A percentile compares a stretch with the other conserved stretches of the same genome.
Evolutionary conservation across 2,113 vertebrate genomes (phyloP).

Genomic region (Suncus etruscus): DNA sequence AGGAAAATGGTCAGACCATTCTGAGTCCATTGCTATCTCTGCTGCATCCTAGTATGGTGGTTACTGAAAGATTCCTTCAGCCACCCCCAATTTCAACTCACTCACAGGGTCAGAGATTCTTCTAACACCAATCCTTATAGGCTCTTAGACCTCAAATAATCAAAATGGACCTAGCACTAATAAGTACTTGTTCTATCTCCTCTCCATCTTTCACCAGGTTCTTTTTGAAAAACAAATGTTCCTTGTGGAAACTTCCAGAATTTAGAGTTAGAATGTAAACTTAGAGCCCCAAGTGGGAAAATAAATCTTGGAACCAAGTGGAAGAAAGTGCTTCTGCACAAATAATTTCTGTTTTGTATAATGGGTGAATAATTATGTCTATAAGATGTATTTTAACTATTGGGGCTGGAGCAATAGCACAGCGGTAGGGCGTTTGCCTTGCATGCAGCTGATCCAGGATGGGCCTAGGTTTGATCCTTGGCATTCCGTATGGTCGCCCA

Average conservation of each 20-base stretch:
- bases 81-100: neutral
- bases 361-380: neutral
- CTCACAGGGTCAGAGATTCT: neutral
- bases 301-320: slow-evolving; percentile 45
- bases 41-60: neutral
- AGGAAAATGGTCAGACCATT: neutral
- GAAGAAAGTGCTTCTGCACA: slow-evolving; percentile 35
- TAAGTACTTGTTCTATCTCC: neutral
- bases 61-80: neutral
- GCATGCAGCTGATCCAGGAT: too few species aligned
- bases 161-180: neutral
- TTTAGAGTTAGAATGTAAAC: slow-evolving; percentile 14
- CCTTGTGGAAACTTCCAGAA: neutral
- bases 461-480: too few species aligned
- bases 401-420: too few species aligned
- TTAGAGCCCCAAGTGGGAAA: neutral
- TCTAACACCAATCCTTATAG: neutral
- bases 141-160: neutral
- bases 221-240: slow-evolving; percentile 33
- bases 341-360: slow-evolving; percentile 21
- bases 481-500: too few species aligned
- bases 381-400: slow-evolving; percentile 16
- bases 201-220: neutral
- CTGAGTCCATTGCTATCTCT: neutral
- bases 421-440: too few species aligned